Conservation (phyloP, 2,113 vertebrate genomes). For the Eurystomus gularis region DNA sequence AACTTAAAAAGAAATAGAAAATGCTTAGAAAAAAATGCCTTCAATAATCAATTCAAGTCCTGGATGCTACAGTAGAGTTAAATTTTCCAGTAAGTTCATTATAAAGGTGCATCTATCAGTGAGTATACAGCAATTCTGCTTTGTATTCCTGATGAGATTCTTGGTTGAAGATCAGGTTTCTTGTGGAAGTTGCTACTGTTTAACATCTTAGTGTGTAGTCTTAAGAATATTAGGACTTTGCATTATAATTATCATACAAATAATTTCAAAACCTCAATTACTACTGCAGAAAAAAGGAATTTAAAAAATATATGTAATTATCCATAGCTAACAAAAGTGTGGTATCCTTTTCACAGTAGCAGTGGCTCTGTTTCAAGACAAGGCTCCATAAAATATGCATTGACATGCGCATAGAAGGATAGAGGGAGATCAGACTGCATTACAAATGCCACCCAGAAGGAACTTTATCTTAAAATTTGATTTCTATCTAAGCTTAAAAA, state of each 20-base stretch:
- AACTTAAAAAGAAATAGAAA: background rate
- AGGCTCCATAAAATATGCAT: conserved; percentile 11
- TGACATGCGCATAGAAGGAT: background rate
- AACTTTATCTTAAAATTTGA: background rate
- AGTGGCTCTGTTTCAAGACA: background rate
- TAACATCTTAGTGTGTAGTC: background rate
- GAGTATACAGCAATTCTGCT: conserved; percentile 9
- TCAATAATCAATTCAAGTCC: background rate
- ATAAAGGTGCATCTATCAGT: background rate
- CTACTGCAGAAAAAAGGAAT: background rate
- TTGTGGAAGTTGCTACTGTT: background rate
- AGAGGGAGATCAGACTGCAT: conserved; percentile 34
- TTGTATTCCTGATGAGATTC: background rate
- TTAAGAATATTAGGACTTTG: background rate
- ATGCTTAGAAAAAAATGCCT: background rate
- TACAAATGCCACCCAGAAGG: background rate
- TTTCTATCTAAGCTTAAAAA: background rate
- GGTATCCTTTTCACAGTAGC: background rate
- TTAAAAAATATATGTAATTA: background rate
- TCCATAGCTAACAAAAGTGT: background rate
- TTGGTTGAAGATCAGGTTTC: background rate
- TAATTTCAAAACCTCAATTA: background rate
- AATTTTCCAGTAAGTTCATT: background rate
- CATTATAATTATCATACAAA: background rate
- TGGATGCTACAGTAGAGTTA: background rate